Conservation (phyloP, 1,140 invertebrate genomes). For the Drosophila yakuba region DNA sequence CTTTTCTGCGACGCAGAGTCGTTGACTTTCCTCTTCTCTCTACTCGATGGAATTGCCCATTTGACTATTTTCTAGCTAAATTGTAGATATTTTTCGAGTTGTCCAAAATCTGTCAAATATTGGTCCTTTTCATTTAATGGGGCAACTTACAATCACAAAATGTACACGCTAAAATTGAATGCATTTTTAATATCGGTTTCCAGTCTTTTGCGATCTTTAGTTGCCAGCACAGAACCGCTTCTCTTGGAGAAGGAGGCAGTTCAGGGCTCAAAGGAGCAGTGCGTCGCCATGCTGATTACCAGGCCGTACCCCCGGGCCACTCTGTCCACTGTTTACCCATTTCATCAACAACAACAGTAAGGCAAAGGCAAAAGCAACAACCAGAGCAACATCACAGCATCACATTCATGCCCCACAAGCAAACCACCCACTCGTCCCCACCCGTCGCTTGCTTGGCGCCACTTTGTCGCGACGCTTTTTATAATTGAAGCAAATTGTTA, state of each 20-base stretch:
- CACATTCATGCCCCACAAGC: conserved; percentile 35
- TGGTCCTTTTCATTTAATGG: no score
- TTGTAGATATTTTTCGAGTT: neutral
- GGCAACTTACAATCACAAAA: no score
- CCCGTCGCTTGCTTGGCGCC: conserved; percentile 67
- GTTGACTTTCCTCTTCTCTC: conserved; percentile 13
- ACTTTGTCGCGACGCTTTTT: conserved; percentile 83
- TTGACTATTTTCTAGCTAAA: conserved; percentile 12
- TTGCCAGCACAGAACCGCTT: conserved; percentile 3
- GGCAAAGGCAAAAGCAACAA: conserved; percentile 17
- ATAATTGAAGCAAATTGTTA: conserved; percentile 83
- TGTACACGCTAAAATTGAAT: no score
- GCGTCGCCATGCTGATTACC: conserved; percentile 64
- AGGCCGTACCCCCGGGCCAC: conserved; percentile 40
- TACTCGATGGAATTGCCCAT: no score
- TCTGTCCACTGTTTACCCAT: conserved; percentile 63
- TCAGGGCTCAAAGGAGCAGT: conserved; percentile 35
- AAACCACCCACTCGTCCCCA: conserved; percentile 33
- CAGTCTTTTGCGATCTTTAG: neutral
- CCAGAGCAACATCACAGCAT: conserved; percentile 27
- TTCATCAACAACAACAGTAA: conserved; percentile 34
- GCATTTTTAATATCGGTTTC: no score
- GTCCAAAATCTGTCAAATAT: no score
- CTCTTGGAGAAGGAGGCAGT: conserved; percentile 19
- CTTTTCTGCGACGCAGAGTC: conserved; percentile 45